Base-by-base conservation (phyloP, 2,888 invertebrate species). In the Protophormia terraenovae region DNA sequence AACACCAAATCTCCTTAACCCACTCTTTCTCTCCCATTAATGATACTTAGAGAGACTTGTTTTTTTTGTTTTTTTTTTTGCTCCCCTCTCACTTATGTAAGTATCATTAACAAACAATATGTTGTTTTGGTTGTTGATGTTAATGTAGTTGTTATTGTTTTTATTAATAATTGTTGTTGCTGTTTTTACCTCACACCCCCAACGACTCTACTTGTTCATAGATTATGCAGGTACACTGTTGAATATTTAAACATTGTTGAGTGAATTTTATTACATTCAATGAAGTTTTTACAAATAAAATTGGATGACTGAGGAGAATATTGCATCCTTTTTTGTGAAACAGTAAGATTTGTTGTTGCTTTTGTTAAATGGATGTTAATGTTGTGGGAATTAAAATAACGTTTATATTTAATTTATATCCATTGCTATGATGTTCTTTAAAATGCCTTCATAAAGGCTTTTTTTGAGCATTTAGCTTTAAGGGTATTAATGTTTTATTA, bases 171-270 rank as follows among this genome's bases (percentile, higher is more conserved):
- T 66, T 75, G 24, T 10, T 72, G 24, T 47, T 81, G 35, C 47
- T 86, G 77, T 47, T 75, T 55, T 41, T 78, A 41, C 79, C 66
- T 75, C 88, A 89, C 88, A 87, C 35, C 88, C 86, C 88, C 88
- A 87, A 87, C 88, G 87, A 87, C 88, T 88, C 89, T 89, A 90
- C 89, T 90, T 89, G 88, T 89, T 91, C 89, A 91, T 91, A 88
- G 92, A 91, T 91, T 91, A 91, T 91, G 92, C 91, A 87, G 89
- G 89, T 89, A 90, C 90, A 58, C 90, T 90, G 80, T 85, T 91
- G 89, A 89, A 91, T 91, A 89, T 90, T 90, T 91, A 91, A 91
- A 71, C 47, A 53, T 22, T 67, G 58, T 67, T 80, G 66, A 80
- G 62, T 80, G 80, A 80, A 73, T 80, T 80, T 73, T 27, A 24